Conservation (phyloP, 1,140 invertebrate genomes). For the Harlomillsia oculata region DNA sequence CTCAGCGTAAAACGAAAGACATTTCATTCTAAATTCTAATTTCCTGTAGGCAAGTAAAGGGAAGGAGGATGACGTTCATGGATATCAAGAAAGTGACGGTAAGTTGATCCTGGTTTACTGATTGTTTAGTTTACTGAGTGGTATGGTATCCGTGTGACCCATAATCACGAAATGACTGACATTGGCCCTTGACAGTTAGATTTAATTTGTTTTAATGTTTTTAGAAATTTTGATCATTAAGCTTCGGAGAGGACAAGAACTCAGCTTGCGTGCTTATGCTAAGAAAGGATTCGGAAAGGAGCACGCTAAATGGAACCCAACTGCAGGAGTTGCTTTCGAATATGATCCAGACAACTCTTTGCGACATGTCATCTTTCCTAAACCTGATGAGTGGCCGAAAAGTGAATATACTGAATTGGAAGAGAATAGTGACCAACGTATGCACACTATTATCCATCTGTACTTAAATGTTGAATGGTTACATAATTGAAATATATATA, state of each 20-base stretch:
- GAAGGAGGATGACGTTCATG: constrained; percentile 77
- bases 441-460: too few relatives aligned
- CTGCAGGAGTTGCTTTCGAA: constrained; percentile 93
- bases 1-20: too few relatives aligned
- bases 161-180: too few relatives aligned
- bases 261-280: constrained; percentile 91
- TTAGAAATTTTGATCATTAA: constrained; percentile 93
- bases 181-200: too few relatives aligned
- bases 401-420: constrained; percentile 91
- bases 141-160: too few relatives aligned
- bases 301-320: constrained; percentile 99
- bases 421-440: constrained; percentile 85
- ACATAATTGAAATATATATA: too few relatives aligned
- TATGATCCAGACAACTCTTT: constrained; percentile 99
- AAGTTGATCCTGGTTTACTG: too few relatives aligned
- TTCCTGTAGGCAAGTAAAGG: constrained; percentile 80
- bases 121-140: too few relatives aligned
- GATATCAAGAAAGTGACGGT: constrained; percentile 86
- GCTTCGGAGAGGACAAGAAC: constrained; percentile 90
- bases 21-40: too few relatives aligned
- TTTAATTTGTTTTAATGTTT: constrained; percentile 4
- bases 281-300: constrained; percentile 97
- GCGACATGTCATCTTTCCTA: constrained; percentile 90
- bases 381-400: constrained; percentile 99
- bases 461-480: too few relatives aligned